Base-by-base conservation (phyloP, 2,888 invertebrate genomes). In the Patella caerulea region DNA sequence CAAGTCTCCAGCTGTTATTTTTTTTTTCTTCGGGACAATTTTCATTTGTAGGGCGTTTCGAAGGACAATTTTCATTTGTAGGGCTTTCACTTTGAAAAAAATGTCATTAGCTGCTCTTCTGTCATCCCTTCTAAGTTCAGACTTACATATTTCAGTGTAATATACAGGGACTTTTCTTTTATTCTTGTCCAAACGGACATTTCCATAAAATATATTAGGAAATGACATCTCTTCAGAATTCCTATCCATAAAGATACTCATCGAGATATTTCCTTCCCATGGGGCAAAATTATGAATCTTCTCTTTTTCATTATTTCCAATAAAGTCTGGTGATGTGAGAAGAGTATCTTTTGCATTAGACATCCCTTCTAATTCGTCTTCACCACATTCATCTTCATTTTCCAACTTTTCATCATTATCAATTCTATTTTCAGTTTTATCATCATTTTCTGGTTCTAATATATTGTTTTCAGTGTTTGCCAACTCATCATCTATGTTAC, bases 281-380 rank as follows among this genome's bases (percentile, higher is more conserved):
- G 5, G 65, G 24, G 65, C 65, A 65, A 65, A 65, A 11, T 11
- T 19, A 19, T 65, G 19, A n/a, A 65, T 65, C 14, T 65, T 19
- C 24, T n/a, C 65, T 17, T 65, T 24, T 65, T 65, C 65, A 65
- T 65, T 65, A 65, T 65, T 65, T 65, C 19, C 65, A 65, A 65
- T 65, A 7, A 65, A 19, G 19, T 17, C 65, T 19, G 65, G 65
- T 11, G 65, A n/a, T 19, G 65, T 12, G 5, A 65, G 24, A 17
- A 65, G 15, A 19, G 65, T 65, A 65, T 65, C 65, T 19, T 65
- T 65, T 45, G 45, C 45, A 45, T 45, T 45, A 45, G 65, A 19
- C 19, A n/a, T 65, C 65, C 65, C 65, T 19, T 19, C 65, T 19
- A 12, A 12, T 17, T 65, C 7, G 15, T 65, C 65, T 65, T 65